phyloP scores from a whole-genome alignment of 2,113 vertebrate species.

The Pseudois nayaur region DNA sequence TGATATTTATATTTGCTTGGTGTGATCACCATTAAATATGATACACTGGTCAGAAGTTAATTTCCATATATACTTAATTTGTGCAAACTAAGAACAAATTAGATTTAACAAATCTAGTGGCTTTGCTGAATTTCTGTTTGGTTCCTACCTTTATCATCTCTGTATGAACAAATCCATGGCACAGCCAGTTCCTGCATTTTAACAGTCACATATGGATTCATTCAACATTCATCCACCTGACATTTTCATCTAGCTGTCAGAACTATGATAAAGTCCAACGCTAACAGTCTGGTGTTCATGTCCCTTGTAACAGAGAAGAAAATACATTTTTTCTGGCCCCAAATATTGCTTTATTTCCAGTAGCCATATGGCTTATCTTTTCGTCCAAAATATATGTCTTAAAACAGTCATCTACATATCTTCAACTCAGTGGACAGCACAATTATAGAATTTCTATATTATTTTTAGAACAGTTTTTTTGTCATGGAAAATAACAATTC shows the following conservation, averaged over 20 bases:
- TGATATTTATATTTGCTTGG: background rate
- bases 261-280: slow-evolving; percentile 53
- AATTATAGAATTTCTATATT: slow-evolving; percentile 50
- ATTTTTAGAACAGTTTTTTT: slow-evolving; percentile 41
- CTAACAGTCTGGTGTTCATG: slow-evolving; percentile 50
- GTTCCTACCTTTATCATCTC: background rate
- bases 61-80: background rate
- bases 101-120: background rate
- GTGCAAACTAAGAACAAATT: background rate
- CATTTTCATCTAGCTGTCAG: slow-evolving; percentile 52
- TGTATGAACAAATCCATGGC: background rate
- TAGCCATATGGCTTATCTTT: slow-evolving; percentile 66
- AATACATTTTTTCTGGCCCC: slow-evolving; percentile 56
- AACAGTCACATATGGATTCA: slow-evolving; percentile 54
- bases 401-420: slow-evolving; percentile 61
- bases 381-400: slow-evolving; percentile 64
- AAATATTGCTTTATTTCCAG: slow-evolving; percentile 68
- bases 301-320: slow-evolving; percentile 54
- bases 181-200: slow-evolving; percentile 41
- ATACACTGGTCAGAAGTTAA: background rate
- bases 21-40: background rate
- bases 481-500: slow-evolving; percentile 7
- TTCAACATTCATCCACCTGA: slow-evolving; percentile 24
- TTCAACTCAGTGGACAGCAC: slow-evolving; percentile 49
- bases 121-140: slow-evolving; percentile 5